Evolutionary conservation across 2,888 invertebrate species (phyloP), one percentile per base, ranked within the genome.

Genomic region (Yponomeuta malinellus): DNA sequence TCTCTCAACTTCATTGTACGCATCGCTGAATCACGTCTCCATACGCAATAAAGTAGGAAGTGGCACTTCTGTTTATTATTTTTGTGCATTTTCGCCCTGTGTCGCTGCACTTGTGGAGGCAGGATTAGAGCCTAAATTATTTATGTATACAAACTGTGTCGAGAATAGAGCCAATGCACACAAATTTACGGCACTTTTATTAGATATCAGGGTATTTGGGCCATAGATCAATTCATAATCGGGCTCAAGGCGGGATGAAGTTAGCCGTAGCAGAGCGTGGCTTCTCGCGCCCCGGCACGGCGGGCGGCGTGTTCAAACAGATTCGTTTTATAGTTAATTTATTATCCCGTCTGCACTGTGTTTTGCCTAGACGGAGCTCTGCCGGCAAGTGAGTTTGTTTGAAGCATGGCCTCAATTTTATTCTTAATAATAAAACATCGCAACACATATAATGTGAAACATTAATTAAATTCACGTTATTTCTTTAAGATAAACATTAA

Each of bases 101-200:
- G 15, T 5, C 15, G 15, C 52, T 59, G 52, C 52, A 59, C 52
- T 59, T 59, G 52, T 59, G 52, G 52, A 59, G 52, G 15, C 52
- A 59, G 52, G 52, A 59, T 59, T 59, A 59, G 52, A 59, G 52
- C 52, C 52, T 59, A 59, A 59, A 59, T 59, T 59, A 52, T 52
- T 52, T 52, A 59, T 59, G 52, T 59, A 59, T 15, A 15, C 52
- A 59, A 59, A 59, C 52, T 59, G 52, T 59, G 52, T 15, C 52
- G 15, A 59, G 52, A 59, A 59, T 15, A 59, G 52, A 15, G 52
- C 52, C 15, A 15, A 59, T 15, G 12, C 52, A 59, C 52, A 59
- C 43, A 43, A 43, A 59, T 12, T 59, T 59, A 15, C 52, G 52
- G 52, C 52, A 15, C 52, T 15, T 59, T 59, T 59, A 59, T 12